Conservation (phyloP, 2,797 vertebrate species). For the Pyrocephalus nanus region DNA sequence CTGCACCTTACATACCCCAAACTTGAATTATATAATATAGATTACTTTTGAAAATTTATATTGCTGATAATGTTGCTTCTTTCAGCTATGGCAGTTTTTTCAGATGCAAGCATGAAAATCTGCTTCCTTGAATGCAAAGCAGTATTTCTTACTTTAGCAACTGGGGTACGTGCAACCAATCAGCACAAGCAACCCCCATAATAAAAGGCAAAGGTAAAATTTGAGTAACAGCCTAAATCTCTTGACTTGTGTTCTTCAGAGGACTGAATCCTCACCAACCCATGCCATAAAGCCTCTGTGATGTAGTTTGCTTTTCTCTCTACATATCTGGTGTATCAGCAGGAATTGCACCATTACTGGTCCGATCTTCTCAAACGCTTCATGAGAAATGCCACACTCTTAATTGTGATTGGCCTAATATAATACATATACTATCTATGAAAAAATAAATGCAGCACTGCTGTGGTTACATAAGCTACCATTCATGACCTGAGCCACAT, state of each 20-base stretch:
- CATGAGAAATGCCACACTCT: background rate
- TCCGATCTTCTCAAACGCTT: background rate
- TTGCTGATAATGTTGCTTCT: background rate
- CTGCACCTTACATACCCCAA: background rate
- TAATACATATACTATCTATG: background rate
- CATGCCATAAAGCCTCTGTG: background rate
- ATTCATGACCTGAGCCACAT: background rate
- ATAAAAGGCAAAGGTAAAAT: background rate
- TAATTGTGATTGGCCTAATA: background rate
- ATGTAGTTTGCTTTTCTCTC: background rate
- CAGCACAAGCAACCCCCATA: background rate
- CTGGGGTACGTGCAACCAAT: background rate
- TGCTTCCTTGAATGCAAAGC: conserved; percentile 9
- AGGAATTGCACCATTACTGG: background rate
- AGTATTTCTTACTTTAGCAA: background rate
- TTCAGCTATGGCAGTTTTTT: background rate
- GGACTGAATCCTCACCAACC: background rate
- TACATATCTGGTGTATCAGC: background rate
- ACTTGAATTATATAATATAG: background rate
- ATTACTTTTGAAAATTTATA: background rate
- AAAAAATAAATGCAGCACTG: background rate
- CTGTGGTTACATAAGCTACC: background rate
- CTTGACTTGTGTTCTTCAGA: background rate
- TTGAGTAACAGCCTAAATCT: background rate
- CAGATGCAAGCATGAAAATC: background rate